phyloP scores from a whole-genome alignment of 2,113 vertebrate species.

The Rhinolophus sinicus region DNA sequence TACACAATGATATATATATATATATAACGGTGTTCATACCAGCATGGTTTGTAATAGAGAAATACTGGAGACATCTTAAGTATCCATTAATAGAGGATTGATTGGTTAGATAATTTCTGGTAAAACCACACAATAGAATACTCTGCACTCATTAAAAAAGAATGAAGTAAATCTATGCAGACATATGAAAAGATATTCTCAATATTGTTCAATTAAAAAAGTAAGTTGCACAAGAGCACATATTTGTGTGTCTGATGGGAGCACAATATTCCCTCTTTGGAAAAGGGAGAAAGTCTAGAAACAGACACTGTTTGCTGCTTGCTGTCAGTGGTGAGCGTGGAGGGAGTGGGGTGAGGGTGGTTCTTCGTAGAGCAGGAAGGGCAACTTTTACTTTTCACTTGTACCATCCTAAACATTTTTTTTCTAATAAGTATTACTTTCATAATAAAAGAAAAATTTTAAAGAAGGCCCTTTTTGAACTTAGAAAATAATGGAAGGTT shows the following conservation, averaged over 20 bases:
- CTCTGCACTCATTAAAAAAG: background rate
- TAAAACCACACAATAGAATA: background rate
- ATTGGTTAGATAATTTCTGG: background rate
- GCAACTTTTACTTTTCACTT: slow-evolving; percentile 36
- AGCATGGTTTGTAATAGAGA: background rate
- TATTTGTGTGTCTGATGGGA: background rate
- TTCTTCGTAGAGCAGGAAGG: background rate
- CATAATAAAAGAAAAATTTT: slow-evolving; percentile 56
- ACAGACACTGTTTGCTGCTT: background rate
- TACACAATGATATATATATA: background rate
- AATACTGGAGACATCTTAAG: background rate
- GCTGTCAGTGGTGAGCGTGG: background rate
- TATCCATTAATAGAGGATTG: background rate
- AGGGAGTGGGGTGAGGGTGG: background rate
- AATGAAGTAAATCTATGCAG: background rate
- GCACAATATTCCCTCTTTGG: background rate
- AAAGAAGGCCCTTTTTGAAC: slow-evolving; percentile 67
- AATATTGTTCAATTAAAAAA: background rate
- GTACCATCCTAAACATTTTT: slow-evolving; percentile 37
- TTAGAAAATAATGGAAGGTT: slow-evolving; percentile 62
- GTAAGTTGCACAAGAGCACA: background rate
- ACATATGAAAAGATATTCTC: background rate
- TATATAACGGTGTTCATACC: background rate
- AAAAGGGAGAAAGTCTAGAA: background rate
- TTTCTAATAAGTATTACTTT: slow-evolving; percentile 60